Evolutionary conservation across 2,797 vertebrate species (phyloP), one percentile per base, ranked within the genome.

Genomic region (Gymnoscopelus microlampas): DNA sequence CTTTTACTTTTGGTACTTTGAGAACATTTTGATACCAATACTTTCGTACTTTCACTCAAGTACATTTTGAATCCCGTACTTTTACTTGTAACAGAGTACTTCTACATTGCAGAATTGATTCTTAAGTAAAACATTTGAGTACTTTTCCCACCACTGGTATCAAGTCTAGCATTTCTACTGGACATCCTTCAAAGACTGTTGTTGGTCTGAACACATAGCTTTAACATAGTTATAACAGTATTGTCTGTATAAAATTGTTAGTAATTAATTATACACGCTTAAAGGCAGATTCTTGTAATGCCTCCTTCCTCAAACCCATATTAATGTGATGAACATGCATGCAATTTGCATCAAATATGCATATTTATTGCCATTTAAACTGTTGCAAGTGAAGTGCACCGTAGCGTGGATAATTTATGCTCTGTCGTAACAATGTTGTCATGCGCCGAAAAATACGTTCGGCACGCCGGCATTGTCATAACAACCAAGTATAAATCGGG

Each of bases 261-360:
- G 19, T 39, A 60, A n/a, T 9, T 2, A 7, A n/a, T 70, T 72
- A 72, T 60, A 29, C 62, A 13, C 78, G 66, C 47, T 61, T 55
- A 39, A 65, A 81, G 53, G 59, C 26, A 65, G 63, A 62, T 59
- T 5, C 58, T 65, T 24, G 26, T 19, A 2, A 32, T 50, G 29
- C 51, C 51, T 47, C 39, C 23, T 3, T 69, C 39, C 49, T 71
- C 61, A 56, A 72, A 66, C 51, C 26, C 7, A 4, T 26, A 60
- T 24, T 19, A 54, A 29, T 74, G 72, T 72, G 47, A 71, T 72
- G 47, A 71, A 70, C 71, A 71, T 71, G 71, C 75, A 70, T 70
- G 54, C 19, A 0, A 74, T 83, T 81, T 87, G 49, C 69, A 85
- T 82, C 35, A 71, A 60, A 74, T 69, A 61, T 66, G 76, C 73